Conservation (phyloP, 1,140 invertebrate species). For the Drosophila gunungcola region DNA sequence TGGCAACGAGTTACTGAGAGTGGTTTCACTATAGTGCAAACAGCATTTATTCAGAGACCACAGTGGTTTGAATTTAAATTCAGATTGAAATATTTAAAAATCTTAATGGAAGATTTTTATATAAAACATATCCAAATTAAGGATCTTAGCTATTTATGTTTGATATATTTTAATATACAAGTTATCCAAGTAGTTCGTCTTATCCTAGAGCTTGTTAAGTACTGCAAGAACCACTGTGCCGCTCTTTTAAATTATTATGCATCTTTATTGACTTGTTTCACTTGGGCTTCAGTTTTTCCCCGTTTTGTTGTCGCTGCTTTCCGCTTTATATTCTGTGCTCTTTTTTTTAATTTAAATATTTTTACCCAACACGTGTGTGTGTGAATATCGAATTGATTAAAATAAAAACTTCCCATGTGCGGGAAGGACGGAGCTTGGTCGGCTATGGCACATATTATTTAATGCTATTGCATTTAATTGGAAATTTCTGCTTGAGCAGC, state of each 20-base stretch:
- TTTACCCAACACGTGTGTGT: slow-evolving; percentile 20
- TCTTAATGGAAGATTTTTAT: no score
- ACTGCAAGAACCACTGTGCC: slow-evolving; percentile 10
- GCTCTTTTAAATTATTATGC: slow-evolving; percentile 30
- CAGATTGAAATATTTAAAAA: no score
- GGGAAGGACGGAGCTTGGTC: not conserved
- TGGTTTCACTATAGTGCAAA: slow-evolving; percentile 6
- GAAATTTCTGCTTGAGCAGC: slow-evolving; percentile 61
- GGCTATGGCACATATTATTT: slow-evolving; percentile 48
- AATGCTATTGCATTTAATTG: slow-evolving; percentile 69
- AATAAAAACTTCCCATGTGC: slow-evolving; percentile 34
- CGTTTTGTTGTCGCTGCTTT: slow-evolving; percentile 9
- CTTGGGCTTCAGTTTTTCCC: slow-evolving; percentile 25
- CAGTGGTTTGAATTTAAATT: slow-evolving; percentile 4
- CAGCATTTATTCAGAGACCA: slow-evolving; percentile 2
- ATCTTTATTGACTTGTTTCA: slow-evolving; percentile 48
- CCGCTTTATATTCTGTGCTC: slow-evolving; percentile 9
- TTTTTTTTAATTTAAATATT: slow-evolving; percentile 49
- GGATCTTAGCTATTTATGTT: no score
- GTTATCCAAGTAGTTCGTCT: no score
- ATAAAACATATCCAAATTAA: no score
- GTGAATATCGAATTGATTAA: slow-evolving; percentile 60
- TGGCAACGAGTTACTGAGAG: slow-evolving; percentile 4
- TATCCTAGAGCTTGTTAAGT: not conserved
- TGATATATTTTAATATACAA: no score